Evolutionary conservation across 2,888 invertebrate species (phyloP), one percentile per base, ranked within the genome.

Genomic region (Stegophylla sp.): DNA sequence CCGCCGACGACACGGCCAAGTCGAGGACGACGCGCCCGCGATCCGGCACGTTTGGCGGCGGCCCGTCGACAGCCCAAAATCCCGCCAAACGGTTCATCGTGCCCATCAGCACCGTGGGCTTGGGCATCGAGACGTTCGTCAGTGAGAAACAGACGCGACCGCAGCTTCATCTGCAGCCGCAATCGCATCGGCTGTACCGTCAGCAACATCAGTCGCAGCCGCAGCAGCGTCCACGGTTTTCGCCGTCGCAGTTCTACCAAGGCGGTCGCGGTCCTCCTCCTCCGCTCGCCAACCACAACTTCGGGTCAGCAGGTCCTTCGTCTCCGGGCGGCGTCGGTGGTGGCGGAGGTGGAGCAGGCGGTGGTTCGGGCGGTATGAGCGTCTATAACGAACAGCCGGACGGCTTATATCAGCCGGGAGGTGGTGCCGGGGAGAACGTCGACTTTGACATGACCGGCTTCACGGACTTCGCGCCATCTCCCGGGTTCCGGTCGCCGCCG

Each of bases 291-390:
- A 23, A 28, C n/a, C 75, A 77, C n/a, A 34, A 51, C 7, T 43
- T 43, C 15, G 66, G 71, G 3, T 81, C 72, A 15, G 82, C 72
- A 15, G 82, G 73, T 1, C 48, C 67, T 20, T 66, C 51, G 41
- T 61, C 67, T 48, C 45, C 73, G 23, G 56, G 67, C 17, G 82
- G 82, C 26, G 63, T 43, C 23, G 17, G 61, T 5, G 72, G 59
- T 2, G 73, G 64, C 20, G 82, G 82, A 7, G 75, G 74, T 13
- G 75, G 59, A 13, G 64, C 63, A 15, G 82, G 82, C 23, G 64
- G 53, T 15, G 12, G 61, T 13, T n/a, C n/a, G n/a, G 75, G 63
- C 1, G 76, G 69, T 15, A 82, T 82, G 10, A 73, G 77, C 17
- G 73, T 56, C 5, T 64, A 76, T 3, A 59, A 64, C 17, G 79